phyloP scores from a whole-genome alignment of 2,113 vertebrate species.

The Nesogale talazaci region DNA sequence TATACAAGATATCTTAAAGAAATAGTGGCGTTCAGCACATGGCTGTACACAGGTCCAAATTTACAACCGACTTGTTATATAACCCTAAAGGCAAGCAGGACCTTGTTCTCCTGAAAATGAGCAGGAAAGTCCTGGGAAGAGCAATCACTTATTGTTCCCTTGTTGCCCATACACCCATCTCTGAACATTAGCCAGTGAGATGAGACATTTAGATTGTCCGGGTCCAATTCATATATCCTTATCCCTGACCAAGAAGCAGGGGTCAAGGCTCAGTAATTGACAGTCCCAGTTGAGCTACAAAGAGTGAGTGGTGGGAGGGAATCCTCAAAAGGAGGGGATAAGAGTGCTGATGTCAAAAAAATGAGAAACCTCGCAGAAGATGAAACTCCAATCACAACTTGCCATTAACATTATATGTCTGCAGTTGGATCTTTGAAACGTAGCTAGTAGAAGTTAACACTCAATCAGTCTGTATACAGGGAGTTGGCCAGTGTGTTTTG shows the following conservation, averaged over 20 bases:
- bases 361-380: background rate
- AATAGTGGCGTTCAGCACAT: background rate
- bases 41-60: background rate
- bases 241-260: background rate
- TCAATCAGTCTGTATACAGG: background rate
- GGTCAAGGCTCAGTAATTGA: background rate
- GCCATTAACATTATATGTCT: background rate
- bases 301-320: background rate
- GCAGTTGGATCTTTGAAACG: background rate
- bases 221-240: background rate
- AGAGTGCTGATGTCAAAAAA: background rate
- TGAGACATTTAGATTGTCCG: background rate
- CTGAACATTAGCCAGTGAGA: too few relatives aligned
- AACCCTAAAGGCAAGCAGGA: background rate
- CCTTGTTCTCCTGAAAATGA: background rate
- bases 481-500: background rate
- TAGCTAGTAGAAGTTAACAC: background rate
- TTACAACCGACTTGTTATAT: background rate
- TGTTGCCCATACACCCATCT: background rate
- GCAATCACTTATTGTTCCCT: too few relatives aligned
- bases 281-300: accelerated
- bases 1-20: background rate
- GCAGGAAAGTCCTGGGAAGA: background rate
- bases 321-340: too few relatives aligned
- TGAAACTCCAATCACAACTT: background rate